Percentiles rank a stretch among this genome's conserved stretches.
Conservation (phyloP, 2,888 invertebrate species). For the Stenodema calcarata region DNA sequence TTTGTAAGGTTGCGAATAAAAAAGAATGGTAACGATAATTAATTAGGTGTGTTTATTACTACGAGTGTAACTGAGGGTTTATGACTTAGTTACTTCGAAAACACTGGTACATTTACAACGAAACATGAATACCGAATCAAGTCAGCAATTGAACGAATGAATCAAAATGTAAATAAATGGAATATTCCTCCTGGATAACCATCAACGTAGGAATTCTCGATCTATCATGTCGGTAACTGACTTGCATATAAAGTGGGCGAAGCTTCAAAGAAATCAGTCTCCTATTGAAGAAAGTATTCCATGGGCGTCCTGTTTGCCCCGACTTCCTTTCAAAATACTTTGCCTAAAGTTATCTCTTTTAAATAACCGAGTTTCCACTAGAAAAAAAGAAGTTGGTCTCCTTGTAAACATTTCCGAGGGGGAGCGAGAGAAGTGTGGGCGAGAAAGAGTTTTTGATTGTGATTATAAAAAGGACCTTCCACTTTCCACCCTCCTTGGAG, state of each 20-base stretch:
- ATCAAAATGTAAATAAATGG: no score
- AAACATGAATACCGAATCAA: no score
- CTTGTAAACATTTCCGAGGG: slow-evolving; percentile 4
- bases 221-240: no score
- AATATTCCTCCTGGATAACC: no score
- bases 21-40: no score
- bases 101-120: no score
- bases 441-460: slow-evolving; percentile 36
- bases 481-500: neutral
- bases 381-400: neutral
- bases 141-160: no score
- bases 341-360: neutral
- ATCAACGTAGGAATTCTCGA: no score
- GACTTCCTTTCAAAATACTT: neutral
- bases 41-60: no score
- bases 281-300: neutral
- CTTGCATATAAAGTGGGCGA: neutral
- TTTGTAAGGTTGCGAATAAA: no score
- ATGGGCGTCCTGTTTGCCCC: neutral
- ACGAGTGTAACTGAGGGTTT: no score
- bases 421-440: neutral
- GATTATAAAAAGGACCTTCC: slow-evolving; percentile 36
- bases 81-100: no score
- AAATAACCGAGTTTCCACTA: neutral
- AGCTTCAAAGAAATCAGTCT: neutral